phyloP scores from a whole-genome alignment of 2,888 invertebrate species.

The Drosophila koepferae region DNA sequence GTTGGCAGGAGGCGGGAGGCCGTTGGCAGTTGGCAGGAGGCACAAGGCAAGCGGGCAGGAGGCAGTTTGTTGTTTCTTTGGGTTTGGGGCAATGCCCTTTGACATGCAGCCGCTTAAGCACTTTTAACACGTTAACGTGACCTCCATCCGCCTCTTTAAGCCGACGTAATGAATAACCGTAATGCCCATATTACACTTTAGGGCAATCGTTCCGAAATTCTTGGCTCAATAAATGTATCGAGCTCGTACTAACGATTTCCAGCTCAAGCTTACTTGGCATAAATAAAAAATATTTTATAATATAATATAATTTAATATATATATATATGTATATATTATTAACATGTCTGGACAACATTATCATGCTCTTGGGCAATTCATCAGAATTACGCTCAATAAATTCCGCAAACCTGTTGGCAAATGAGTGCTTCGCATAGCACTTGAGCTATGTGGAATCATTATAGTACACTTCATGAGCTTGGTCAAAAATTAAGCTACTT shows the following conservation, averaged over 20 bases:
- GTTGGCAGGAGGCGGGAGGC: neutral
- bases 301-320: slow-evolving; percentile 1
- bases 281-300: neutral
- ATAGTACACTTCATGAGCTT: neutral
- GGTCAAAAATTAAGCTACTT: neutral
- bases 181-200: slow-evolving; percentile 4
- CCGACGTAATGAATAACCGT: slow-evolving; percentile 7
- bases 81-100: slow-evolving; percentile 37
- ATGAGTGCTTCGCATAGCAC: neutral
- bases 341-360: slow-evolving; percentile 37
- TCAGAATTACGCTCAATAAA: slow-evolving; percentile 13
- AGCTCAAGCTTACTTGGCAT: neutral
- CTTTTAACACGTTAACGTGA: slow-evolving; percentile 72
- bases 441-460: neutral
- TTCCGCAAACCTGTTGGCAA: slow-evolving; percentile 9
- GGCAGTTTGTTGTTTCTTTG: neutral
- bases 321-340: slow-evolving; percentile 1
- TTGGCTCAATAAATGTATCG: slow-evolving; percentile 36
- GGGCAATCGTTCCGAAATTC: slow-evolving; percentile 13
- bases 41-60: neutral
- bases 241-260: slow-evolving; percentile 1
- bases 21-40: neutral
- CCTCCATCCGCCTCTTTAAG: slow-evolving; percentile 11
- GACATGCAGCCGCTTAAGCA: slow-evolving; percentile 50
- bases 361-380: slow-evolving; percentile 20